Evolutionary conservation across 1,140 invertebrate species (phyloP).

Genomic region (Mactra quadrangularis): DNA sequence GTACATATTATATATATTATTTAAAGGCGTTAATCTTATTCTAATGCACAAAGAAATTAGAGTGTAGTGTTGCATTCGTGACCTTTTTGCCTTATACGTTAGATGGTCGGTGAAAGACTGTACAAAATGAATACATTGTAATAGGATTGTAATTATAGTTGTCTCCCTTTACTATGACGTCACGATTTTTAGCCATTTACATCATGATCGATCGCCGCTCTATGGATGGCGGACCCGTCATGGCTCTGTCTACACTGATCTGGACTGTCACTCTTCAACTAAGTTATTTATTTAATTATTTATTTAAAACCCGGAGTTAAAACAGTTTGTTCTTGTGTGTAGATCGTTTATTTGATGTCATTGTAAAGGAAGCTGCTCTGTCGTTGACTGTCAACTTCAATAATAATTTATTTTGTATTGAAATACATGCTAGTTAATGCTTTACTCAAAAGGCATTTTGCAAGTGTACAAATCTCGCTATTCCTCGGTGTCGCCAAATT

Average conservation of each 20-base stretch:
- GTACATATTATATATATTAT: slow-evolving; percentile 31
- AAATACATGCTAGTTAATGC: no score
- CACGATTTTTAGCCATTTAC: background rate
- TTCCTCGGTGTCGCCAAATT: background rate
- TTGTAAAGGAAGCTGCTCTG: no score
- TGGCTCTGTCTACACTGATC: background rate
- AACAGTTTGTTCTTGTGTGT: background rate
- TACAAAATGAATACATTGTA: background rate
- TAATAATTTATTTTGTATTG: no score
- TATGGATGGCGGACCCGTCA: background rate
- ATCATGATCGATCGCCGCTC: background rate
- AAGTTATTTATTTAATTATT: no score
- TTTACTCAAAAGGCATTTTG: background rate
- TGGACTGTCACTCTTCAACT: background rate
- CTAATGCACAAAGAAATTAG: slow-evolving; percentile 38
- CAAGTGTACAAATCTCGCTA: background rate
- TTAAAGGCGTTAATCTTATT: background rate
- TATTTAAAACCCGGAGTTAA: background rate
- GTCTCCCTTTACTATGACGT: background rate
- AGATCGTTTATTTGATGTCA: no score
- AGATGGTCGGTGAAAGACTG: background rate
- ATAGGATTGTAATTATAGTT: background rate
- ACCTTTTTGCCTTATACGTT: slow-evolving; percentile 53
- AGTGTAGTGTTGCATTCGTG: slow-evolving; percentile 27
- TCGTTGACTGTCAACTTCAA: no score